phyloP scores from a whole-genome alignment of 2,113 vertebrate genomes.

The Rhinolophus ferrumequinum region DNA sequence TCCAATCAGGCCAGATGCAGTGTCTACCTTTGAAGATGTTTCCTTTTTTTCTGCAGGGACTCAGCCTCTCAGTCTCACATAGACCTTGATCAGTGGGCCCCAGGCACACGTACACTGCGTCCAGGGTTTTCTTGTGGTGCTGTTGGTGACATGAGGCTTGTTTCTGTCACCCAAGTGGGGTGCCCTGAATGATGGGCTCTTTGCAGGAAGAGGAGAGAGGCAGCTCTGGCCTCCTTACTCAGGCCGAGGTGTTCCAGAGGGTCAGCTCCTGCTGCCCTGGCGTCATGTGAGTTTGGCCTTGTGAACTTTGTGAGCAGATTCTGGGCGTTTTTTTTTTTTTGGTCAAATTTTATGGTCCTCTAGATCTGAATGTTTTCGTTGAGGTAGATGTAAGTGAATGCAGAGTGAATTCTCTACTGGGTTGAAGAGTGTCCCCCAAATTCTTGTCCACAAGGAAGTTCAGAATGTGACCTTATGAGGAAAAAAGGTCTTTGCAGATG shows the following conservation, averaged over 20 bases:
- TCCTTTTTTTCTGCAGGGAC: conserved; percentile 47
- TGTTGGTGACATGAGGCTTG: neutral
- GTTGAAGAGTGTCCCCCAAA: fast-evolving
- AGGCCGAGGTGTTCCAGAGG: fast-evolving
- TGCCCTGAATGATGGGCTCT: neutral
- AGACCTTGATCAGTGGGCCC: neutral
- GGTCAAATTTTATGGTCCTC: neutral
- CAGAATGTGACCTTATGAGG: neutral
- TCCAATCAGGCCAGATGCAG: conserved; percentile 66
- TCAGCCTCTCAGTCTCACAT: conserved; percentile 9
- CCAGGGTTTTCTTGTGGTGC: neutral
- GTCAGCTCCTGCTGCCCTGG: neutral
- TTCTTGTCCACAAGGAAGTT: neutral
- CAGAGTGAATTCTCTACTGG: neutral
- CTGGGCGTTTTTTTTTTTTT: neutral
- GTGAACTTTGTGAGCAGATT: neutral
- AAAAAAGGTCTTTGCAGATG: neutral
- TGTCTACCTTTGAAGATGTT: conserved; percentile 58
- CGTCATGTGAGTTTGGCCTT: fast-evolving
- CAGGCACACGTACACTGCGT: neutral
- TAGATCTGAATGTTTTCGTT: neutral
- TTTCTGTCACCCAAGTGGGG: fast-evolving
- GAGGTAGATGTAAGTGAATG: neutral
- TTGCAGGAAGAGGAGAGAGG: neutral
- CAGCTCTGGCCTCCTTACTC: neutral